phyloP scores from a whole-genome alignment of 2,113 vertebrate genomes.

The Ailuropoda melanoleuca region DNA sequence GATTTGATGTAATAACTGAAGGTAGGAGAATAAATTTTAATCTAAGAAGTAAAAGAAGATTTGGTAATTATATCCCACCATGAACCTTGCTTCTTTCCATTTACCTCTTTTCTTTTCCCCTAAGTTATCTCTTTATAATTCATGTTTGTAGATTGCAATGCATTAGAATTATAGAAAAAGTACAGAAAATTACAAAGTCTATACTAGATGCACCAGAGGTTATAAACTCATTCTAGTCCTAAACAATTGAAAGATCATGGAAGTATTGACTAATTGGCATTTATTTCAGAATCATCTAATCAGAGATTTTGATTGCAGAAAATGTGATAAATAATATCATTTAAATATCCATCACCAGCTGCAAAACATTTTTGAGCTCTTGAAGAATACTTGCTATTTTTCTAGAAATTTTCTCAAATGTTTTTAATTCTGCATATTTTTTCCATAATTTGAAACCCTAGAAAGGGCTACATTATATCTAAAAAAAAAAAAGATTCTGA shows the following conservation, averaged over 20 bases:
- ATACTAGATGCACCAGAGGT: neutral
- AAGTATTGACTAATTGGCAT: constrained; percentile 24
- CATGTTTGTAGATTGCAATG: neutral
- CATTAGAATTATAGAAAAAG: constrained; percentile 6
- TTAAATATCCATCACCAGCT: neutral
- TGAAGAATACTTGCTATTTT: neutral
- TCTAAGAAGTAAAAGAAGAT: neutral
- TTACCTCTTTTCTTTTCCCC: neutral
- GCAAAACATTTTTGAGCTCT: neutral
- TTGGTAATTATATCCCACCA: constrained; percentile 24
- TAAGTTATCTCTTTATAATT: constrained; percentile 21
- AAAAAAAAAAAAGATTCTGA: neutral
- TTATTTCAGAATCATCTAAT: constrained; percentile 42
- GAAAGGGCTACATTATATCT: neutral
- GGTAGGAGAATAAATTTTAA: constrained; percentile 44
- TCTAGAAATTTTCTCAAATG: neutral
- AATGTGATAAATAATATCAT: constrained; percentile 34
- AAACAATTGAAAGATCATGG: constrained; percentile 41
- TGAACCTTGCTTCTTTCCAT: constrained; percentile 9
- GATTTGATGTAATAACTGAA: neutral
- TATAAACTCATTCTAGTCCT: neutral
- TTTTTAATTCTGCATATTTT: neutral
- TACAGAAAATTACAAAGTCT: constrained; percentile 39
- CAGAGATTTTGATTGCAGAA: constrained; percentile 4
- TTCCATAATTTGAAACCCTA: neutral